Percentiles rank a stretch among this genome's conserved stretches.
phyloP scores from a whole-genome alignment of 1,140 invertebrate genomes.

The Anastrepha obliqua region DNA sequence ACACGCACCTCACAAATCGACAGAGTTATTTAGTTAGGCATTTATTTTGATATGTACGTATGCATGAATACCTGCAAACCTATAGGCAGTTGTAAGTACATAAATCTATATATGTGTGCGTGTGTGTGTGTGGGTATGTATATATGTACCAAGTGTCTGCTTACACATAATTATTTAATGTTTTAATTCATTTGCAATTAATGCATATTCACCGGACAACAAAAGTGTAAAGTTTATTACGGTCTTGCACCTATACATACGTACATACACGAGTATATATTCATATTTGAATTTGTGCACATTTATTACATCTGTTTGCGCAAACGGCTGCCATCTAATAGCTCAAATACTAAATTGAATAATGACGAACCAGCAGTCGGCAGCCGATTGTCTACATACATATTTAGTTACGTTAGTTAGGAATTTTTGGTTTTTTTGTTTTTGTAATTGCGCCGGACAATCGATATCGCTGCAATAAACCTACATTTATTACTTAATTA shows the following conservation, averaged over 20 bases:
- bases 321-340: conserved; percentile 7
- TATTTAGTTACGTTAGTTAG: background rate
- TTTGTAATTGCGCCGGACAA: conserved; percentile 29
- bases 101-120: background rate
- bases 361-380: conserved; percentile 25
- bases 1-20: background rate
- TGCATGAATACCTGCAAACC: background rate
- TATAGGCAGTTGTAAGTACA: background rate
- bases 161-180: conserved; percentile 50
- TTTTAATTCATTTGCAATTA: conserved; percentile 52
- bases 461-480: conserved; percentile 28
- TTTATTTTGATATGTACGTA: background rate
- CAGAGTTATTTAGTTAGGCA: background rate
- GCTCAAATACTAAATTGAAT: conserved; percentile 37
- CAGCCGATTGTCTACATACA: background rate
- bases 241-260: background rate
- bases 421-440: background rate
- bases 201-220: conserved; percentile 2
- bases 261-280: too few relatives aligned
- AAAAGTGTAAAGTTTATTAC: conserved; percentile 37
- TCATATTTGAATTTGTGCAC: background rate
- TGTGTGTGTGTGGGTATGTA: too few relatives aligned
- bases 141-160: background rate
- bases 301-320: conserved; percentile 17
- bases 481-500: conserved; percentile 48